These are phyloP conservation scores for Alcedo atthis DNA, from an alignment of 2,797 vertebrate genomes.

Conservation along the genomic window DNA sequence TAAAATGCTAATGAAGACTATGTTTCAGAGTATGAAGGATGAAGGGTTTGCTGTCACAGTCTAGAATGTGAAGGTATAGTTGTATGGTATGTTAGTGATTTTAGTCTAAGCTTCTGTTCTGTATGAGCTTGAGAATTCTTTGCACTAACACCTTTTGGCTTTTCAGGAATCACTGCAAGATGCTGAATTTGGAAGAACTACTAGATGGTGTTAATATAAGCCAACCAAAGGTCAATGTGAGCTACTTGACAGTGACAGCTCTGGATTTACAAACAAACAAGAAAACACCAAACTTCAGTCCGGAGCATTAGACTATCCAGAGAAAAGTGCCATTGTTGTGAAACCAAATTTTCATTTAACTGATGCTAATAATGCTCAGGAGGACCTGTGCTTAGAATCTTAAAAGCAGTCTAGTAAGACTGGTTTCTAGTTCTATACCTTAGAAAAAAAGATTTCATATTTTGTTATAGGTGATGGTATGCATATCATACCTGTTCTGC, in stretches of 20 bases:
- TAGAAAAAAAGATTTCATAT: neutral
- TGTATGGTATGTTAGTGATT: neutral
- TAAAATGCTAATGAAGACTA: neutral
- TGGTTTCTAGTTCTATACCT: neutral
- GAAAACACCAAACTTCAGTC: neutral
- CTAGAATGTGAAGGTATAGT: neutral
- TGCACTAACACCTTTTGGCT: neutral
- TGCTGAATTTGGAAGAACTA: conserved; percentile 10
- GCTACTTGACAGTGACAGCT: neutral
- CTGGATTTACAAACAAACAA: neutral
- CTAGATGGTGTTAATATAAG: neutral
- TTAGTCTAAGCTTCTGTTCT: neutral
- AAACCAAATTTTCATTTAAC: neutral
- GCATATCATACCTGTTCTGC: neutral
- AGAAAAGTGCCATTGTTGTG: neutral
- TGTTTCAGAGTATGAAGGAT: neutral
- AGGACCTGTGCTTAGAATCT: neutral
- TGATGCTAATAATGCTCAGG: neutral
- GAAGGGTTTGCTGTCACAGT: neutral
- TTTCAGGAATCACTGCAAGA: neutral
- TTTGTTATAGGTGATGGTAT: neutral
- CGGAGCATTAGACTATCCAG: neutral
- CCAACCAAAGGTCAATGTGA: conserved; percentile 3
- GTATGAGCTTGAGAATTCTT: neutral
- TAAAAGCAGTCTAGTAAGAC: neutral